phyloP scores from a whole-genome alignment of 2,113 vertebrate species.

The Sorex araneus region DNA sequence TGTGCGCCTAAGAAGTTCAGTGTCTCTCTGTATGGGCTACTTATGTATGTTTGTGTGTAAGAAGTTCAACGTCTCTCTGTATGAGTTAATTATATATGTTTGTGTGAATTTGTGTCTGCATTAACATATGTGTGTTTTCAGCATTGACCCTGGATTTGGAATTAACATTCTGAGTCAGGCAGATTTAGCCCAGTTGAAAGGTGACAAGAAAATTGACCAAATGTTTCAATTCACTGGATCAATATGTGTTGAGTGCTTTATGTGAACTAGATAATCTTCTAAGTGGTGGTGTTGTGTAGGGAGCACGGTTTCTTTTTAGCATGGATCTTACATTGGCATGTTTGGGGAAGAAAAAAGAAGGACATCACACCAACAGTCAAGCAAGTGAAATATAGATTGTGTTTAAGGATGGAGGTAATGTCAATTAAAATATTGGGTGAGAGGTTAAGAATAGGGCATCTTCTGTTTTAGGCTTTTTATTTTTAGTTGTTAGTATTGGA shows the following conservation, averaged over 20 bases:
- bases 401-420: neutral
- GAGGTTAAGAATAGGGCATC: neutral
- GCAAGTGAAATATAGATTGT: neutral
- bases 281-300: neutral
- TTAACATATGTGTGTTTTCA: neutral
- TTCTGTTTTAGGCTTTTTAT: neutral
- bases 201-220: slow-evolving; percentile 18
- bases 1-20: neutral
- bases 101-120: neutral
- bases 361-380: neutral
- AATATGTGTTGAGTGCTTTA: neutral
- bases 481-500: neutral
- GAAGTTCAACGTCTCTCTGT: too few species aligned
- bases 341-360: neutral
- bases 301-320: neutral
- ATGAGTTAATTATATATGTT: too few species aligned
- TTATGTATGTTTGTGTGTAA: too few species aligned
- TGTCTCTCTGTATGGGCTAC: too few species aligned
- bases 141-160: neutral
- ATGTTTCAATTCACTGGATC: neutral
- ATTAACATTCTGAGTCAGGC: neutral
- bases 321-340: neutral
- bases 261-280: neutral
- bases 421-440: neutral
- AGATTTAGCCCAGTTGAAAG: neutral